Evolutionary conservation across 2,113 vertebrate species (phyloP), one percentile per base, ranked within the genome.

Genomic region (Rynchops niger): DNA sequence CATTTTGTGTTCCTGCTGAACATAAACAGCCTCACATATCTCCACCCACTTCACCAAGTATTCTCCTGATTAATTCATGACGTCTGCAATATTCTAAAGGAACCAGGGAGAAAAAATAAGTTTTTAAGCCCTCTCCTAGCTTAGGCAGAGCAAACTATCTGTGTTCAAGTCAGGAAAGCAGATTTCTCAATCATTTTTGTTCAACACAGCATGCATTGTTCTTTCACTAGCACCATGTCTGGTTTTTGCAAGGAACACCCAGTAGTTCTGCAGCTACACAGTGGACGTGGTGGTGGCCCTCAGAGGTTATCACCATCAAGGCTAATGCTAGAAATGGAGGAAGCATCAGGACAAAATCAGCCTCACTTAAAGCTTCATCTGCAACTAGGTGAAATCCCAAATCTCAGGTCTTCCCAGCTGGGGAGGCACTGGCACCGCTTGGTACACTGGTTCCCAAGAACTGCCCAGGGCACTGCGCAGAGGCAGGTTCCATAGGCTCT

Each of bases 21-120:
- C 56, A 81, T 95, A 96, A 97, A 97, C 94, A 92, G 85, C 52
- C 83, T 88, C 55, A 83, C 71, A 67, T 59, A 62, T 76, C 50
- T 95, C 83, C 58, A 86, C 87, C 91, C 88, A 69, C 85, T 94
- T 53, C 47, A 84, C 53, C 47, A 96, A 91, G 55, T 74, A 89
- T 93, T 96, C 78, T 78, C 77, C 70, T 96, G 82, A 88, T 94
- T 97, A 96, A 98, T 97, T 96, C 90, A 95, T 93, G 95, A 93
- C 65, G 67, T 84, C 29, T 32, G 13, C 93, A 96, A 86, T 91
- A 97, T 93, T 98, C 95, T 92, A 89, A 96, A 93, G 76, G 88
- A 94, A 92, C 49, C 9, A 76, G 22, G 63, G 55, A 91, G 30
- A 95, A 95, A 77, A 95, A 95, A 74, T 84, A 67, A 7, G 14